phyloP scores from a whole-genome alignment of 2,888 invertebrate genomes.

The Dicyrtomina minuta region DNA sequence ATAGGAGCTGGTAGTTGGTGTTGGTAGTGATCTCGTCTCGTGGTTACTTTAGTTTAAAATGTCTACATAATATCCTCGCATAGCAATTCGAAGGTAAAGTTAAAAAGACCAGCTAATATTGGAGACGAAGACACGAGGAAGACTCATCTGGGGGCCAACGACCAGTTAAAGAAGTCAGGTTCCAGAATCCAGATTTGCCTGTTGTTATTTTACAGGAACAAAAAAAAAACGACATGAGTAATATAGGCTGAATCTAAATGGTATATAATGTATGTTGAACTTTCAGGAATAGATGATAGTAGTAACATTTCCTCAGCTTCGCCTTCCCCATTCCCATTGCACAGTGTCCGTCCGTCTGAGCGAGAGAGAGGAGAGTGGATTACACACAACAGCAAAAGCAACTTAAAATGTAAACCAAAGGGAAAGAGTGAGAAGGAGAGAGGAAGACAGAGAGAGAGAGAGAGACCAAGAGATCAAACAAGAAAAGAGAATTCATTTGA shows the following conservation, averaged over 20 bases:
- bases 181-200: slow-evolving; percentile 29
- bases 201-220: slow-evolving; percentile 13
- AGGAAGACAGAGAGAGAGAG: slow-evolving; percentile 3
- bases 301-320: not conserved
- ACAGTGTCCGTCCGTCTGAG: too few relatives aligned
- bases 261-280: slow-evolving; percentile 11
- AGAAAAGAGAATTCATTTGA: too few relatives aligned
- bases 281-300: slow-evolving; percentile 23
- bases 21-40: too few relatives aligned
- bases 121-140: slow-evolving; percentile 24
- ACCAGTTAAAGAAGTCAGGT: slow-evolving; percentile 31
- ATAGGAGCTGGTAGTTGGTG: too few relatives aligned
- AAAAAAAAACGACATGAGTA: slow-evolving; percentile 8
- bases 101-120: slow-evolving; percentile 16
- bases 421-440: not conserved
- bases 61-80: too few relatives aligned
- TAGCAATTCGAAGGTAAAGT: too few relatives aligned
- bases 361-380: slow-evolving; percentile 21
- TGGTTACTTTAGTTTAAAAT: too few relatives aligned
- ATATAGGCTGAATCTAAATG: slow-evolving; percentile 2
- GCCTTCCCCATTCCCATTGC: not conserved
- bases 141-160: slow-evolving; percentile 15
- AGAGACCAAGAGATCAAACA: not conserved
- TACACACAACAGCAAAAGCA: slow-evolving; percentile 22
- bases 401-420: not conserved